phyloP scores from a whole-genome alignment of 2,888 invertebrate genomes.

The Trichogramma dendrolimi region DNA sequence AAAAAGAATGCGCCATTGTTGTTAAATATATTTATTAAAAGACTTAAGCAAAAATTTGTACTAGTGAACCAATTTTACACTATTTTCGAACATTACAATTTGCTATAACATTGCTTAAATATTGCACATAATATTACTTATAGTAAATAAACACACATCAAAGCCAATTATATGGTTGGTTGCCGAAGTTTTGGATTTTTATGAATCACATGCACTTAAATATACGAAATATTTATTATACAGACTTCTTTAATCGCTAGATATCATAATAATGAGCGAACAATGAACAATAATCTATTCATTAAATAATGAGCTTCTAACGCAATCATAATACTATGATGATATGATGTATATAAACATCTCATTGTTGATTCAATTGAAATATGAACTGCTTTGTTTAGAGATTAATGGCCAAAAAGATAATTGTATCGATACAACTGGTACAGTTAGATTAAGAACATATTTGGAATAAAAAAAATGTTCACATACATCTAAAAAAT shows the following conservation, averaged over 20 bases:
- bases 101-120: slow-evolving; percentile 15
- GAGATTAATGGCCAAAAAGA: background rate
- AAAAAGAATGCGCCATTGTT: slow-evolving; percentile 12
- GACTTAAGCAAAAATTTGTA: slow-evolving; percentile 12
- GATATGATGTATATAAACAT: too few relatives aligned
- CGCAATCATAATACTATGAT: background rate
- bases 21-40: slow-evolving; percentile 22
- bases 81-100: slow-evolving; percentile 15
- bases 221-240: slow-evolving; percentile 16
- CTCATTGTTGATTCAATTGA: too few relatives aligned
- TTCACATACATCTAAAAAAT: slow-evolving; percentile 3
- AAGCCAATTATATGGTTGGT: slow-evolving; percentile 1
- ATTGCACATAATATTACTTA: slow-evolving; percentile 3
- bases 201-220: slow-evolving; percentile 15
- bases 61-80: slow-evolving; percentile 8
- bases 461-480: too few relatives aligned
- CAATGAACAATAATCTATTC: slow-evolving; percentile 13
- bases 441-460: slow-evolving; percentile 1
- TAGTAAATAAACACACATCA: background rate
- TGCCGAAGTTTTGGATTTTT: background rate
- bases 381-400: too few relatives aligned
- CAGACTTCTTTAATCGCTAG: slow-evolving; percentile 12
- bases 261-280: slow-evolving; percentile 11
- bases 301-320: slow-evolving; percentile 8
- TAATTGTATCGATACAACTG: background rate